phyloP scores from a whole-genome alignment of 2,888 invertebrate genomes.

The Macroteleia sp. region DNA sequence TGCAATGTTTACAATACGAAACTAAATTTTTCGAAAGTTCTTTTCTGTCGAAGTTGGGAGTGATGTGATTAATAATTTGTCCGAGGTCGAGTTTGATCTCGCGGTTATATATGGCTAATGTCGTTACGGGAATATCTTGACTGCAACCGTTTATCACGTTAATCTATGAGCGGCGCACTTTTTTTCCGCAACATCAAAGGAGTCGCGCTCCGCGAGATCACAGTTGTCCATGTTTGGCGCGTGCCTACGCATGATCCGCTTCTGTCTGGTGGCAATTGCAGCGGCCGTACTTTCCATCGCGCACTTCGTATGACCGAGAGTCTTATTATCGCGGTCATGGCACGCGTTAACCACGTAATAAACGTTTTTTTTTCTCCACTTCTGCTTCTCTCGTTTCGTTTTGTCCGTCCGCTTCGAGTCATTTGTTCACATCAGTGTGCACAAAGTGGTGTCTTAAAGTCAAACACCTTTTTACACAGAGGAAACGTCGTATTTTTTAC shows the following conservation, averaged over 20 bases:
- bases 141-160: slow-evolving; percentile 44
- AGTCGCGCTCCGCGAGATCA: slow-evolving; percentile 53
- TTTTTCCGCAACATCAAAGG: slow-evolving; percentile 61
- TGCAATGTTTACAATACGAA: too few species aligned
- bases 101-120: slow-evolving; percentile 15
- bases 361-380: slow-evolving; percentile 5
- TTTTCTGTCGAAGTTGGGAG: too few species aligned
- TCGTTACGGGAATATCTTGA: slow-evolving; percentile 15
- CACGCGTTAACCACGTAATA: slow-evolving; percentile 54
- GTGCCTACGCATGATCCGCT: slow-evolving; percentile 65
- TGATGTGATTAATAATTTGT: too few species aligned
- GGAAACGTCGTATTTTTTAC: too few species aligned
- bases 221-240: slow-evolving; percentile 65
- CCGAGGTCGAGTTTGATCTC: slow-evolving; percentile 12
- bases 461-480: too few species aligned
- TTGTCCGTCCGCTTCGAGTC: background rate
- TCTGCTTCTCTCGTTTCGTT: slow-evolving; percentile 5
- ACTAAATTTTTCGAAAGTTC: too few species aligned
- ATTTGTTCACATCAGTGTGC: background rate
- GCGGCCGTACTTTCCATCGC: slow-evolving; percentile 48
- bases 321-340: slow-evolving; percentile 60
- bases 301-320: slow-evolving; percentile 38
- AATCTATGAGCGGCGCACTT: slow-evolving; percentile 37
- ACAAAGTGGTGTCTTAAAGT: too few species aligned
- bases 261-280: slow-evolving; percentile 59